phyloP scores from a whole-genome alignment of 2,888 invertebrate genomes.

The Ashinkailepas kermadecensis region DNA sequence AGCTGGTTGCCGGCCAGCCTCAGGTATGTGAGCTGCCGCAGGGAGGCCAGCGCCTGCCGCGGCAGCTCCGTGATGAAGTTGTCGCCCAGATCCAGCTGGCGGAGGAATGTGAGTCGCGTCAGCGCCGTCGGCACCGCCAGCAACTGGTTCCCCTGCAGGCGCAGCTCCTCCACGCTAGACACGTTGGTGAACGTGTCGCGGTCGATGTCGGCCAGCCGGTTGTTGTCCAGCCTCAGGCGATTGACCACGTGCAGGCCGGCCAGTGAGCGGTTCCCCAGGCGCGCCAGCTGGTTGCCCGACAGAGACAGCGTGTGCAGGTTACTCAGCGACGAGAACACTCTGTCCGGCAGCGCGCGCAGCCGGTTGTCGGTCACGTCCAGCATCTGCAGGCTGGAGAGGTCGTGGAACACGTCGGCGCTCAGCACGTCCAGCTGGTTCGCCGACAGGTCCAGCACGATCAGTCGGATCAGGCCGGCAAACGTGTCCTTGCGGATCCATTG shows the following conservation, averaged over 20 bases:
- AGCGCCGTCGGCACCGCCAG: constrained; percentile 71
- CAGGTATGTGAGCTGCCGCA: constrained; percentile 56
- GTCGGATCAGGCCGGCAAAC: constrained; percentile 76
- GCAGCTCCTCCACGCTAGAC: constrained; percentile 79
- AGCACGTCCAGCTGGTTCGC: constrained; percentile 71
- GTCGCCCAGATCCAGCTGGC: constrained; percentile 83
- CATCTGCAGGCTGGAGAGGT: constrained; percentile 75
- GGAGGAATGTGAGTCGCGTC: constrained; percentile 72
- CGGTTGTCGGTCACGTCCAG: constrained; percentile 77
- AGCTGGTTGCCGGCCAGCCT: constrained; percentile 43
- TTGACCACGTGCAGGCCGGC: constrained; percentile 82
- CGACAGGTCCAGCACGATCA: constrained; percentile 77
- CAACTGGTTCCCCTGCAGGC: constrained; percentile 78
- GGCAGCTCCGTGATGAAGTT: constrained; percentile 75
- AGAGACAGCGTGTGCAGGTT: constrained; percentile 81
- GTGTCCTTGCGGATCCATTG: constrained; percentile 74
- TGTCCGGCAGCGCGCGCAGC: constrained; percentile 72
- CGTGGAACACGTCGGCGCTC: constrained; percentile 73
- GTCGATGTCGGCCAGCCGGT: constrained; percentile 72
- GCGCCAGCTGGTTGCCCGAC: constrained; percentile 75
- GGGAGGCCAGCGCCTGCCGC: constrained; percentile 71
- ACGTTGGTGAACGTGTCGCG: constrained; percentile 84
- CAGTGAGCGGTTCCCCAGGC: constrained; percentile 74
- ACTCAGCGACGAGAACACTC: constrained; percentile 83
- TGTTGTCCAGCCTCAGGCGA: constrained; percentile 74